Evolutionary conservation across 2,888 invertebrate species (phyloP).

Genomic region (Synergus itoensis): DNA sequence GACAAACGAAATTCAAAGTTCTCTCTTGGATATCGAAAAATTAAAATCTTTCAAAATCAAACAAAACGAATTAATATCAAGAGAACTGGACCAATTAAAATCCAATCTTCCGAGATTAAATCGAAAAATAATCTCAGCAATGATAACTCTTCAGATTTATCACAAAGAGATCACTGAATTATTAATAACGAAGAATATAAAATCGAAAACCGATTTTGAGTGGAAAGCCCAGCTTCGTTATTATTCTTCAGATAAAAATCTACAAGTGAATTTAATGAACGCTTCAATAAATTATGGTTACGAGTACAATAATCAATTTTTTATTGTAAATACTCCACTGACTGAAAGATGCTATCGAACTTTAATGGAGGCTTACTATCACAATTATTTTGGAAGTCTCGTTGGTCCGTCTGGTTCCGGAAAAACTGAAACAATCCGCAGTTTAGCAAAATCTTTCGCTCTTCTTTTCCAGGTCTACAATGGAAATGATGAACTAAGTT

Average conservation of each 20-base stretch:
- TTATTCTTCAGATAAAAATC: constrained; percentile 79
- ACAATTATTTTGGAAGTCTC: constrained; percentile 80
- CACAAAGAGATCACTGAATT: constrained; percentile 80
- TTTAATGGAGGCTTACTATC: constrained; percentile 81
- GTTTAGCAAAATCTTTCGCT: constrained; percentile 81
- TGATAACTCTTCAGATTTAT: constrained; percentile 80
- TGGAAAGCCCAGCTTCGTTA: constrained; percentile 83
- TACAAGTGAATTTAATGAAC: constrained; percentile 79
- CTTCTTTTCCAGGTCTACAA: constrained; percentile 81
- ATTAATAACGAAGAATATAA: constrained; percentile 73
- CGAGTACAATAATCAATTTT: constrained; percentile 80
- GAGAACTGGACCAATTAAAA: constrained; percentile 81
- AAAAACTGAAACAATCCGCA: constrained; percentile 81
- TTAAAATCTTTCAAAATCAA: constrained; percentile 78
- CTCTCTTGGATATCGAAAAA: constrained; percentile 75
- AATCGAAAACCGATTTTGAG: constrained; percentile 79
- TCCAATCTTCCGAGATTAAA: constrained; percentile 80
- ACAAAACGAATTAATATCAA: constrained; percentile 79
- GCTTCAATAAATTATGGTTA: constrained; percentile 81
- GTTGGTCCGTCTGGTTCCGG: constrained; percentile 79
- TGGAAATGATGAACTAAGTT: constrained; percentile 80
- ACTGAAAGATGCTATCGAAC: constrained; percentile 81
- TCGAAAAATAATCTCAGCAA: constrained; percentile 79
- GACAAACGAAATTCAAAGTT: constrained; percentile 82
- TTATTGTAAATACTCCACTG: constrained; percentile 77